phyloP scores from a whole-genome alignment of 2,888 invertebrate genomes.

The Sylvicola fuscatus region DNA sequence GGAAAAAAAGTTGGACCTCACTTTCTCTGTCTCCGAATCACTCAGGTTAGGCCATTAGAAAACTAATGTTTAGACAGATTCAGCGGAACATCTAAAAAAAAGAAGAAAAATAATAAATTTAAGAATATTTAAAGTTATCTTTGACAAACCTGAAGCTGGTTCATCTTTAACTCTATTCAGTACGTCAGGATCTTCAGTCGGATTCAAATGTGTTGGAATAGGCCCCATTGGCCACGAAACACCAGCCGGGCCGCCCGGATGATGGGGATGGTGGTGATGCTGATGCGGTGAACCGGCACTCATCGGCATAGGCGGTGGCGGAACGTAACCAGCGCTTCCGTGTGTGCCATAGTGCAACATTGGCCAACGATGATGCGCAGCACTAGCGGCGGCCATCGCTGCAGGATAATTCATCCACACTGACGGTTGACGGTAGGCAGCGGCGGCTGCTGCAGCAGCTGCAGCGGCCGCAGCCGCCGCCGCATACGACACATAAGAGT shows the following conservation, averaged over 20 bases:
- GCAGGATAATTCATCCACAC: slow-evolving; percentile 1
- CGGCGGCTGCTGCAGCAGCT: slow-evolving; percentile 4
- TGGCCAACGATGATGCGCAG: too few species aligned
- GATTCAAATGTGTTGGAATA: too few species aligned
- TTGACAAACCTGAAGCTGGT: slow-evolving; percentile 24
- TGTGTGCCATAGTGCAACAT: slow-evolving; percentile 1
- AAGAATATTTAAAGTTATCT: background rate
- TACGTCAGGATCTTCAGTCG: too few species aligned
- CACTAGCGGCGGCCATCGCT: background rate
- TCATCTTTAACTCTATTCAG: slow-evolving; percentile 19
- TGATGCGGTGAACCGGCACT: background rate
- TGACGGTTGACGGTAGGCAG: slow-evolving; percentile 4
- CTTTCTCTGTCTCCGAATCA: too few species aligned
- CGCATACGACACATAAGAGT: slow-evolving; percentile 1
- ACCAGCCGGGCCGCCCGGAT: too few species aligned
- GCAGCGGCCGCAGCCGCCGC: background rate
- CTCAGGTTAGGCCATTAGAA: too few species aligned
- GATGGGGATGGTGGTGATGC: slow-evolving; percentile 11
- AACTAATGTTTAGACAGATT: slow-evolving; percentile 70
- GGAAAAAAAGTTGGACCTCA: too few species aligned
- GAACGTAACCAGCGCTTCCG: background rate
- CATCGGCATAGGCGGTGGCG: background rate
- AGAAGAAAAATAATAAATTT: slow-evolving; percentile 6
- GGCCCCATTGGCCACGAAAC: too few species aligned
- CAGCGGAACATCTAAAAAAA: slow-evolving; percentile 64